Conservation (phyloP, 1,140 invertebrate genomes). For the Drosophila nigrodunni region DNA sequence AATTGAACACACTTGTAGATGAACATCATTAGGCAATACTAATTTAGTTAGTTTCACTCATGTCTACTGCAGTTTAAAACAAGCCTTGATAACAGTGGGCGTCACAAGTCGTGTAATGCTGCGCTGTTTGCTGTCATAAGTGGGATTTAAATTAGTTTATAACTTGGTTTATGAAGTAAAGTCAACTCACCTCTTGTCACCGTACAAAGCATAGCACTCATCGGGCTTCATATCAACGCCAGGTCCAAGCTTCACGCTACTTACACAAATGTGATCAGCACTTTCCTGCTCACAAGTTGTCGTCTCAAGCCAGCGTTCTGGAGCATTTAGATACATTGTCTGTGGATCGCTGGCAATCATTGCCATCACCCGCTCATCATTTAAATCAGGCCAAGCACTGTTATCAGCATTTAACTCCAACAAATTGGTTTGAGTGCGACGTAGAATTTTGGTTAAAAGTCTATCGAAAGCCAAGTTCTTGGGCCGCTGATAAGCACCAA, state of each 20-base stretch:
- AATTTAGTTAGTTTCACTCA: neutral
- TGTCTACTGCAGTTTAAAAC: slow-evolving; percentile 31
- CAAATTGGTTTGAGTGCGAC: slow-evolving; percentile 35
- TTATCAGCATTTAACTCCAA: slow-evolving; percentile 21
- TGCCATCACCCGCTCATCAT: slow-evolving; percentile 46
- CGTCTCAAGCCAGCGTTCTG: slow-evolving; percentile 32
- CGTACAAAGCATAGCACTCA: slow-evolving; percentile 56
- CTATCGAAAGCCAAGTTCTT: slow-evolving; percentile 33
- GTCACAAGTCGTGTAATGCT: slow-evolving; percentile 17
- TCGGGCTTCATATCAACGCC: slow-evolving; percentile 47
- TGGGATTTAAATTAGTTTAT: neutral
- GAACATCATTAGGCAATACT: neutral
- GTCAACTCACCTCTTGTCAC: slow-evolving; percentile 47
- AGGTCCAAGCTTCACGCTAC: slow-evolving; percentile 42
- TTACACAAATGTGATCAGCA: slow-evolving; percentile 20
- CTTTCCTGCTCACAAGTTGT: neutral
- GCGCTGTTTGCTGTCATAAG: slow-evolving; percentile 41
- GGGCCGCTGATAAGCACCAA: slow-evolving; percentile 53
- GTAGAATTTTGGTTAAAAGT: slow-evolving; percentile 39
- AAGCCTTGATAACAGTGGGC: slow-evolving; percentile 41
- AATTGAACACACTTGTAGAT: neutral
- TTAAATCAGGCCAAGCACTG: slow-evolving; percentile 41
- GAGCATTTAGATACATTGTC: slow-evolving; percentile 23
- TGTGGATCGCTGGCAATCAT: slow-evolving; percentile 41
- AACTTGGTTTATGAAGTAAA: neutral